Evolutionary conservation across 2,113 vertebrate genomes (phyloP), one percentile per base, ranked within the genome.

Genomic region (Pao palembangensis): DNA sequence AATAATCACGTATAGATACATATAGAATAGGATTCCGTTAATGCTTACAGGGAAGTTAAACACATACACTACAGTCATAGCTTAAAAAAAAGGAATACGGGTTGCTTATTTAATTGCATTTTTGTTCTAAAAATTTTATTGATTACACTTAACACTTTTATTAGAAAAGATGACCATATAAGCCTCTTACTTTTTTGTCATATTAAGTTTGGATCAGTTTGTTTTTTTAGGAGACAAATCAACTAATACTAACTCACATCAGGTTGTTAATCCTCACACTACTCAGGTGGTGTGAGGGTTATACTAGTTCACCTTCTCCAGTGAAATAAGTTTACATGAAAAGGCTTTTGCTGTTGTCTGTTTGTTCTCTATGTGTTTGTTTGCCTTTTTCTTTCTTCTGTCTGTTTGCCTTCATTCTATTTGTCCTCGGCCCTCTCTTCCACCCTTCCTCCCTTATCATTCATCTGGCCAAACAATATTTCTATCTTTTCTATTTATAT

Each of bases 401-500:
- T 47, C 28, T 52, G 14, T 67, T 15, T 41, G 20, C 55, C 25
- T 21, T 25, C 55, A 4, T 47, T 67, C n/a, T 57, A 38, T 47
- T 48, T 18, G 15, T 8, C 15, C 46, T 6, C 18, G 6, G 18
- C 47, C 47, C 47, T 18, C 47, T 69, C 55, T 47, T 53, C 21
- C 20, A 19, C 21, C 49, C 8, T 14, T n/a, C n/a, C 11, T 20
- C 50, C 21, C 54, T 25, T 41, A 11, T 60, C 34, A 48, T 64
- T 65, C 55, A 15, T 69, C 23, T 57, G 43, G 8, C 15, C 23
- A 31, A 14, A 53, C 8, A 19, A 3, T 58, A 23, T 52, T 76
- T 70, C 25, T 60, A 69, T 72, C 44, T 59, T 73, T 64, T 58
- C n/a, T n/a, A n/a, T 52, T 76, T 70, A 31, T 60, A 69, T 72